Evolutionary conservation across 2,113 vertebrate species (phyloP).

Genomic region (Chinchilla lanigera): DNA sequence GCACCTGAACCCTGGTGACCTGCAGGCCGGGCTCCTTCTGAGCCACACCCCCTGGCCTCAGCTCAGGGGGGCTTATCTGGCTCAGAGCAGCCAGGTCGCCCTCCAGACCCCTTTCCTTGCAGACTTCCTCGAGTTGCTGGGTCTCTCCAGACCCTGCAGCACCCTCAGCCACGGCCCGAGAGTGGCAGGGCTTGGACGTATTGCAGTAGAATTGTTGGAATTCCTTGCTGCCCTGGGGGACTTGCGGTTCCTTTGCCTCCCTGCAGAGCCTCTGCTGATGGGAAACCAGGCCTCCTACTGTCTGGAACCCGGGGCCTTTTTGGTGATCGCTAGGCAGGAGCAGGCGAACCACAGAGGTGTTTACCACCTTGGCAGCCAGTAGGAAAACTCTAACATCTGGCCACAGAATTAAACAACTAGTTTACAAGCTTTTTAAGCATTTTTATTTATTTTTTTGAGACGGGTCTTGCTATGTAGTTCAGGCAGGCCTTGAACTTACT

Average conservation of each 20-base stretch:
- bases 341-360: fast-evolving
- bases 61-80: not conserved
- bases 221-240: not conserved
- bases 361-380: not conserved
- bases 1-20: not conserved
- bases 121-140: not conserved
- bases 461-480: not conserved
- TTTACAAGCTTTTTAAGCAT: not conserved
- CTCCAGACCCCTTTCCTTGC: not conserved
- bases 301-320: not conserved
- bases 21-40: not conserved
- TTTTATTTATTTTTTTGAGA: not conserved
- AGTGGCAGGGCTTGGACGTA: not conserved
- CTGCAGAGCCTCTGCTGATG: not conserved
- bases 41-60: fast-evolving
- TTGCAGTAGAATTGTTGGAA: not conserved
- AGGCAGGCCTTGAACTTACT: not conserved
- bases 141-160: not conserved
- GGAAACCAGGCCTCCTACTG: not conserved
- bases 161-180: not conserved
- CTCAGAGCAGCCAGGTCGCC: not conserved
- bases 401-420: not conserved
- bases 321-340: not conserved
- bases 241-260: not conserved
- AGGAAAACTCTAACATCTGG: not conserved